phyloP scores from a whole-genome alignment of 2,888 invertebrate species.

The Melipona bicolor region DNA sequence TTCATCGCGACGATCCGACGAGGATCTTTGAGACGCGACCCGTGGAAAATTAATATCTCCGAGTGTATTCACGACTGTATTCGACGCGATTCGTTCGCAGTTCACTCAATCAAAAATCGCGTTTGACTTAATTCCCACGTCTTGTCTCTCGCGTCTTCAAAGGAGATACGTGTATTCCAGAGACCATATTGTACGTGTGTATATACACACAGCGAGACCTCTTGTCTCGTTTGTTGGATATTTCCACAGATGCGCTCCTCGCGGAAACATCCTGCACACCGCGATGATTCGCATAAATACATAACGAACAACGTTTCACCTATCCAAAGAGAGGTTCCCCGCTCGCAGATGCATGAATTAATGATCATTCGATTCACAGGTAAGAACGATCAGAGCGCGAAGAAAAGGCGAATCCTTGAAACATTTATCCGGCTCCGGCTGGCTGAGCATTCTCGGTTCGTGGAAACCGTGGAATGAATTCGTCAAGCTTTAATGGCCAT shows the following conservation, averaged over 20 bases:
- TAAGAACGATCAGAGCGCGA: neutral
- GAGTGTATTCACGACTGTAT: neutral
- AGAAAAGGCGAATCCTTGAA: neutral
- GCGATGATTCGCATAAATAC: neutral
- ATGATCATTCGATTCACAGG: neutral
- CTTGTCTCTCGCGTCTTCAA: neutral
- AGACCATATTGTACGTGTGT: neutral
- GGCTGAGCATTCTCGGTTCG: neutral
- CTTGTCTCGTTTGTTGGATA: neutral
- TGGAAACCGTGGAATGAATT: neutral
- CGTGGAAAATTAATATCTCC: conserved; percentile 31
- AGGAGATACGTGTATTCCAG: neutral
- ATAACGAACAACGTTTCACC: neutral
- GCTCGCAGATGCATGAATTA: neutral
- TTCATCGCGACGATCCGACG: conserved; percentile 30
- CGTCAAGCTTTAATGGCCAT: neutral
- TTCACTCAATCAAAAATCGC: conserved; percentile 5
- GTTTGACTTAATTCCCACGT: conserved; percentile 2
- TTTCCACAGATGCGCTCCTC: neutral
- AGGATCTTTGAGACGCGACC: conserved; percentile 31
- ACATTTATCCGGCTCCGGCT: neutral
- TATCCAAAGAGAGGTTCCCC: neutral
- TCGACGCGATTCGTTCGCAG: neutral
- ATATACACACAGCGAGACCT: neutral
- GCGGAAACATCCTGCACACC: neutral